Base-by-base conservation (phyloP, 1,140 invertebrate species). In the Procambarus clarkii region DNA sequence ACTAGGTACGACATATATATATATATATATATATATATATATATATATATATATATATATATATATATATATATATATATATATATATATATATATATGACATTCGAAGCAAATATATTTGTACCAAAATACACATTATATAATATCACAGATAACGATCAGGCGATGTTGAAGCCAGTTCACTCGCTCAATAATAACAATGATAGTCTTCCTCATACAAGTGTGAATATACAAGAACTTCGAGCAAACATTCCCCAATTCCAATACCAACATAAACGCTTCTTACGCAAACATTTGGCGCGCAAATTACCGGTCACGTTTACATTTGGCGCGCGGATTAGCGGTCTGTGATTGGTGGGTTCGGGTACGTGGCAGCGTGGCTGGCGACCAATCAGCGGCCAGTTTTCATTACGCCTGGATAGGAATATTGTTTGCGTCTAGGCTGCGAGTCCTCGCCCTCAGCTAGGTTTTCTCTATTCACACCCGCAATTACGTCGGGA, bases 341-440 rank as follows among this genome's bases (percentile, higher is more conserved):
- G 13, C 8, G 11, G 18, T 0, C 60, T 21, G 79, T 58, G 79
- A 81, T 81, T 81, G 79, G 79, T 9, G 8, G 50, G n/a, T 1
- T 50, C n/a, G 79, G 58, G 71, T 24, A 76, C 11, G 48, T 78
- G 69, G 85, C 58, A n/a, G 46, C 13, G 50, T 3, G 7, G 74
- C 18, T 24, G 13, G 76, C 50, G 5, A 60, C 85, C 85, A 86
- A 86, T 86, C 46, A 86, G 74, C 50, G 76, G 0, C 48, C 71
- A 45, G 74, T 24, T 60, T 21, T 78, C 85, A 86, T 54, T 15
- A 60, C 76, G 48, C 44, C n/a, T 86, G 54, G 85, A 44, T 3
- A 45, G 3, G 24, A 78, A 60, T 48, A 78, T 78, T 86, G 85
- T 86, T 86, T 86, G 85, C 85, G 85, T 86, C 85, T 86, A 54